phyloP scores from a whole-genome alignment of 2,113 vertebrate genomes.

The Podiceps cristatus region DNA sequence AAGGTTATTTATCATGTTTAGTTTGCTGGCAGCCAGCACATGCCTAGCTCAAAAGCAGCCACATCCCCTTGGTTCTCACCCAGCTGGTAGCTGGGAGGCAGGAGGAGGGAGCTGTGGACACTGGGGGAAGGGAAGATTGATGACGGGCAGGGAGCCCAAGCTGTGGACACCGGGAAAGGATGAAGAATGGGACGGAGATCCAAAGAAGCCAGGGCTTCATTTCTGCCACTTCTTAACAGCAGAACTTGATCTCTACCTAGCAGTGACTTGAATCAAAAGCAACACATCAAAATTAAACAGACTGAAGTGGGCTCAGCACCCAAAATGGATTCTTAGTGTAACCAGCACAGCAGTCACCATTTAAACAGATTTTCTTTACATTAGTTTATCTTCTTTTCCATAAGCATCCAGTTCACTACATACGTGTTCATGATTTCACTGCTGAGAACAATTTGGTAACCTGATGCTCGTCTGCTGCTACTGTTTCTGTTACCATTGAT shows the following conservation, averaged over 20 bases:
- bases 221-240: not conserved
- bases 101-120: not conserved
- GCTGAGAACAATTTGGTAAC: not conserved
- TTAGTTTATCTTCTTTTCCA: not conserved
- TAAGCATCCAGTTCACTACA: not conserved
- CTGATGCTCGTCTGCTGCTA: not conserved
- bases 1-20: conserved; percentile 21
- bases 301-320: not conserved
- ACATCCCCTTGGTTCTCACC: conserved; percentile 8
- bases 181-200: not conserved
- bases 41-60: conserved; percentile 6
- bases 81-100: not conserved
- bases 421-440: not conserved
- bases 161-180: not conserved
- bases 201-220: not conserved
- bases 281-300: not conserved
- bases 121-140: not conserved
- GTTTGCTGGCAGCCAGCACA: conserved; percentile 17
- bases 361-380: not conserved
- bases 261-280: not conserved
- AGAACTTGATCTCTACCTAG: not conserved
- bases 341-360: not conserved
- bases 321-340: not conserved
- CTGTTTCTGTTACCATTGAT: not conserved
- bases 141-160: not conserved